Evolutionary conservation across 1,140 invertebrate genomes (phyloP).

Genomic region (Aphis craccivora): DNA sequence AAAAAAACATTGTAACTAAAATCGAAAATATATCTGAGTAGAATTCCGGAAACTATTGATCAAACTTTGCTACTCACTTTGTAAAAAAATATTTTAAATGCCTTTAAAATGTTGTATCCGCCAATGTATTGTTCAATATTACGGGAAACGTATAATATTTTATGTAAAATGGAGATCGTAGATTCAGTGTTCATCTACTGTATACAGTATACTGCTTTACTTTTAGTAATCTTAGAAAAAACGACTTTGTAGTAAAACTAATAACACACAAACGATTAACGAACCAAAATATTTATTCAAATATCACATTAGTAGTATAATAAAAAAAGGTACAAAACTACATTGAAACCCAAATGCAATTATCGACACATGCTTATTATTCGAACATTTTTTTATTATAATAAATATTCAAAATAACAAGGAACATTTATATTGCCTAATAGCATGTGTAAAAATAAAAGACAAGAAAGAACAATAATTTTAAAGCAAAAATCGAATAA

Average conservation of each 20-base stretch:
- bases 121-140: not conserved
- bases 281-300: not conserved
- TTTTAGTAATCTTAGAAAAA: not conserved
- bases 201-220: not conserved
- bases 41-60: not conserved
- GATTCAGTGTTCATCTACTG: not conserved
- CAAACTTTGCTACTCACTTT: not conserved
- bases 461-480: not conserved
- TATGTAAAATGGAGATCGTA: not conserved
- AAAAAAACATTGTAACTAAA: not conserved
- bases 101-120: not conserved
- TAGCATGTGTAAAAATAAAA: not conserved
- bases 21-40: not conserved
- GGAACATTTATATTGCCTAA: not conserved
- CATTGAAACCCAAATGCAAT: not conserved
- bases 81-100: not conserved
- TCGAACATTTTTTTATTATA: too few relatives aligned
- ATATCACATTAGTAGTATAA: not conserved
- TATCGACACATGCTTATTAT: not conserved
- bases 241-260: not conserved
- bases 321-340: not conserved
- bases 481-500: not conserved
- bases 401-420: not conserved
- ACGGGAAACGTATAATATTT: not conserved
- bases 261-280: not conserved